Percentiles rank a stretch among this genome's conserved stretches.
Conservation (phyloP, 2,888 invertebrate species). For the Eilema caniola region DNA sequence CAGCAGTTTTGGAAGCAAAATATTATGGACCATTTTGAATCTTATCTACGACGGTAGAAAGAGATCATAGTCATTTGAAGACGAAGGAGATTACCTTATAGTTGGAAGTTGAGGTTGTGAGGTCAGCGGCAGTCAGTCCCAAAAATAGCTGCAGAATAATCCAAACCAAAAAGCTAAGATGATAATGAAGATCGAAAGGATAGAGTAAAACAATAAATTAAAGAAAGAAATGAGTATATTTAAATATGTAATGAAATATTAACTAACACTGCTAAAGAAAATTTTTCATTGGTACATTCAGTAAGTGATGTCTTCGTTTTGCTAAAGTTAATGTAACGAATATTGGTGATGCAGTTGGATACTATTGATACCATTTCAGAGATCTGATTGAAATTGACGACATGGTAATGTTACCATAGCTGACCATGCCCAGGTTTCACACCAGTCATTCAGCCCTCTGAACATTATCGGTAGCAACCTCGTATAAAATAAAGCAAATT, state of each 20-base stretch:
- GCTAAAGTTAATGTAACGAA: conserved; percentile 51
- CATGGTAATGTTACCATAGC: not conserved
- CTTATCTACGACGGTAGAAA: too few species aligned
- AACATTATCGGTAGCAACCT: conserved; percentile 32
- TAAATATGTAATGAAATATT: conserved; percentile 33
- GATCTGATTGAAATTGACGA: not conserved
- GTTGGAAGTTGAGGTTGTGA: too few species aligned
- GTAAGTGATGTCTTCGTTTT: conserved; percentile 49
- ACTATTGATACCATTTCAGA: conserved; percentile 27
- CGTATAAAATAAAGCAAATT: conserved; percentile 54
- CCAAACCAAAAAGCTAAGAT: too few species aligned
- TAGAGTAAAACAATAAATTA: conserved; percentile 6
- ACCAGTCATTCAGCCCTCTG: conserved; percentile 8
- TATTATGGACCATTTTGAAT: too few species aligned
- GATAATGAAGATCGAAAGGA: conserved; percentile 14
- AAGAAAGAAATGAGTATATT: conserved; percentile 36
- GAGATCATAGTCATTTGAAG: too few species aligned
- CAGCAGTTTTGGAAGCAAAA: too few species aligned
- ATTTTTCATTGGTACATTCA: conserved; percentile 74
- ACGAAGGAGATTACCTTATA: too few species aligned
- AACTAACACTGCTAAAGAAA: conserved; percentile 40
- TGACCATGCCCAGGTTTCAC: not conserved
- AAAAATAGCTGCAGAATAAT: too few species aligned
- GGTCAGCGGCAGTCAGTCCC: too few species aligned
- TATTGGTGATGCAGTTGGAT: conserved; percentile 43